Conservation (phyloP, 2,113 vertebrate species). For the Hippocampus zosterae region DNA sequence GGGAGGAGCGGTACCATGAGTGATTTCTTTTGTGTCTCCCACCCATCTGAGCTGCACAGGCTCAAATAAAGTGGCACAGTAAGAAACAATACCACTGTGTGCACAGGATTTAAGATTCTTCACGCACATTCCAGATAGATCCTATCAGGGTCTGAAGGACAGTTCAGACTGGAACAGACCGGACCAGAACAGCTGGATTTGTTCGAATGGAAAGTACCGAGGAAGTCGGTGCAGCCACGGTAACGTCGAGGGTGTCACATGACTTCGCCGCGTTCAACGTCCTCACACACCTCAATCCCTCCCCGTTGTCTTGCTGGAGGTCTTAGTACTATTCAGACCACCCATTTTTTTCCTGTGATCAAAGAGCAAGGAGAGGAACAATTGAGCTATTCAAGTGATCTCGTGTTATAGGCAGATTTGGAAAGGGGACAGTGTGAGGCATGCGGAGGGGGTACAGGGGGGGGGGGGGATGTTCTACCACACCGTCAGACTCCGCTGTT, state of each 20-base stretch:
- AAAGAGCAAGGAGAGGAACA: conserved; percentile 51
- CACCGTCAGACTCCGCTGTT: conserved; percentile 16
- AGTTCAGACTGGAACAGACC: conserved; percentile 11
- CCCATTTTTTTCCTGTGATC: conserved; percentile 59
- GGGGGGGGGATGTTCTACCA: no score
- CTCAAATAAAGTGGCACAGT: conserved; percentile 1
- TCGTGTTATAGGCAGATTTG: conserved; percentile 48
- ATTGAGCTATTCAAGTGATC: conserved; percentile 56
- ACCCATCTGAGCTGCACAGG: conserved; percentile 3
- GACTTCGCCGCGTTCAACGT: conserved; percentile 20
- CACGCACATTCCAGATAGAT: conserved; percentile 27
- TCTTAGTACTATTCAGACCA: conserved; percentile 62
- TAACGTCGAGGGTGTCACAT: conserved; percentile 27
- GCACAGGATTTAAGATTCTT: conserved; percentile 28
- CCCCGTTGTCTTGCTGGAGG: conserved; percentile 44
- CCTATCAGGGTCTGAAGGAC: conserved; percentile 21
- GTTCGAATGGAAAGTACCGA: conserved; percentile 17
- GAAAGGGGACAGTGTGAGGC: conserved; percentile 15
- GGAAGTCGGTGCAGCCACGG: conserved; percentile 35
- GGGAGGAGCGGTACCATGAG: conserved; percentile 1
- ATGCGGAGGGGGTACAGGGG: background rate
- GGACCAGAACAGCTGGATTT: conserved; percentile 27
- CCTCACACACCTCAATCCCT: conserved; percentile 18
- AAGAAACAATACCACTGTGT: conserved; percentile 31
- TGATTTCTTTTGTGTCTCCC: background rate